Evolutionary conservation across 2,888 invertebrate genomes (phyloP).

Genomic region (Heliconius cydno): DNA sequence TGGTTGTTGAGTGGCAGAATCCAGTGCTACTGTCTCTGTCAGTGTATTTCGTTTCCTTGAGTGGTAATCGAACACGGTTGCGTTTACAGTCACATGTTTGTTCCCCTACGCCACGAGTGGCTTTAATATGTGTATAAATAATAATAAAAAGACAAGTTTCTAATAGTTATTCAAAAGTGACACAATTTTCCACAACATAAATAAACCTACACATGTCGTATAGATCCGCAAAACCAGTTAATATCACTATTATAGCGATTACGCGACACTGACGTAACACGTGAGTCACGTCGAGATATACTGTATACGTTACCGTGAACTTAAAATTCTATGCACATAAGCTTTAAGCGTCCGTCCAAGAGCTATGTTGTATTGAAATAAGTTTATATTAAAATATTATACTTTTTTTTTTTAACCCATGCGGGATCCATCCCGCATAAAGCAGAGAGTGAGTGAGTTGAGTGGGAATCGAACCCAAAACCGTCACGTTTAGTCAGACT

Average conservation of each 20-base stretch:
- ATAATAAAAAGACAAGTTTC: neutral
- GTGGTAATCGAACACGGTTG: too few relatives aligned
- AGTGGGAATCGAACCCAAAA: too few relatives aligned
- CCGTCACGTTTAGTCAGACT: too few relatives aligned
- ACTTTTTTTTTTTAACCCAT: too few relatives aligned
- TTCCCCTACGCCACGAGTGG: neutral
- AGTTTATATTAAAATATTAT: neutral
- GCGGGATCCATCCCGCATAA: too few relatives aligned
- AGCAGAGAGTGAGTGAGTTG: too few relatives aligned
- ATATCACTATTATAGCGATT: conserved; percentile 51
- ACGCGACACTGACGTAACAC: conserved; percentile 56
- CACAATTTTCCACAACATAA: neutral
- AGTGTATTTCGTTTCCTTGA: too few relatives aligned
- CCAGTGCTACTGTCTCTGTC: too few relatives aligned
- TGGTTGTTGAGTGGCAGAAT: too few relatives aligned
- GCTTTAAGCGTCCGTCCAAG: conserved; percentile 34
- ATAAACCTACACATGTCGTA: neutral
- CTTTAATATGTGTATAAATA: neutral
- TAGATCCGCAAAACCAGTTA: conserved; percentile 44
- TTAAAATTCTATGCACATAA: conserved; percentile 47
- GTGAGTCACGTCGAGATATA: conserved; percentile 62
- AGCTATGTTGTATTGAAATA: neutral
- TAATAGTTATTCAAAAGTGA: conserved; percentile 9
- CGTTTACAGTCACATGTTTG: neutral
- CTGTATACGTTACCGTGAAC: conserved; percentile 51